Conservation (phyloP, 2,888 invertebrate species). For the Ectemnius continuus region DNA sequence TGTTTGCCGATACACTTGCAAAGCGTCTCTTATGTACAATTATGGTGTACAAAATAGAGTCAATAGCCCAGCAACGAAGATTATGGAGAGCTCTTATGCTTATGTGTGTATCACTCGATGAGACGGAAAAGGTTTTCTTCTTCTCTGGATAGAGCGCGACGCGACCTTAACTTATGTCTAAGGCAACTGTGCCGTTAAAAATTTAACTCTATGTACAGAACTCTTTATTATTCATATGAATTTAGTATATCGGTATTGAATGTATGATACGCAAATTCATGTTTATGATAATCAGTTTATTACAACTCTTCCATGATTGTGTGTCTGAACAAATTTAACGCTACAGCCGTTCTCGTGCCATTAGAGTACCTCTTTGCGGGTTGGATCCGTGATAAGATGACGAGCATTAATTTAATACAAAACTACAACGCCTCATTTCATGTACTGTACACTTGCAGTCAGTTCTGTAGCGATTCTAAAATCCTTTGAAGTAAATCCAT, state of each 20-base stretch:
- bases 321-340: slow-evolving; percentile 70
- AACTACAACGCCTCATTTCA: slow-evolving; percentile 60
- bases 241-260: slow-evolving; percentile 65
- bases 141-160: slow-evolving; percentile 55
- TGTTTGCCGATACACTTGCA: slow-evolving; percentile 54
- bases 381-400: slow-evolving; percentile 61
- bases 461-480: slow-evolving; percentile 58
- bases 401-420: slow-evolving; percentile 66
- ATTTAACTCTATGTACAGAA: slow-evolving; percentile 64
- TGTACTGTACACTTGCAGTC: slow-evolving; percentile 66
- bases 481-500: slow-evolving; percentile 62
- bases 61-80: slow-evolving; percentile 54
- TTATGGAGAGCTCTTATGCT: slow-evolving; percentile 59
- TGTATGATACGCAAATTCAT: slow-evolving; percentile 63
- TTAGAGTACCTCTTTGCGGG: slow-evolving; percentile 56
- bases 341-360: slow-evolving; percentile 63
- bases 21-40: slow-evolving; percentile 63
- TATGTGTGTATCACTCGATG: slow-evolving; percentile 59
- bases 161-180: slow-evolving; percentile 62
- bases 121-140: slow-evolving; percentile 63
- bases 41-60: slow-evolving; percentile 63
- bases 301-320: slow-evolving; percentile 71
- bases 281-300: slow-evolving; percentile 72
- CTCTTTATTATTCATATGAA: slow-evolving; percentile 66
- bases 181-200: slow-evolving; percentile 65